Evolutionary conservation across 2,113 vertebrate species (phyloP).

Genomic region (Petrocephalus zakoni): DNA sequence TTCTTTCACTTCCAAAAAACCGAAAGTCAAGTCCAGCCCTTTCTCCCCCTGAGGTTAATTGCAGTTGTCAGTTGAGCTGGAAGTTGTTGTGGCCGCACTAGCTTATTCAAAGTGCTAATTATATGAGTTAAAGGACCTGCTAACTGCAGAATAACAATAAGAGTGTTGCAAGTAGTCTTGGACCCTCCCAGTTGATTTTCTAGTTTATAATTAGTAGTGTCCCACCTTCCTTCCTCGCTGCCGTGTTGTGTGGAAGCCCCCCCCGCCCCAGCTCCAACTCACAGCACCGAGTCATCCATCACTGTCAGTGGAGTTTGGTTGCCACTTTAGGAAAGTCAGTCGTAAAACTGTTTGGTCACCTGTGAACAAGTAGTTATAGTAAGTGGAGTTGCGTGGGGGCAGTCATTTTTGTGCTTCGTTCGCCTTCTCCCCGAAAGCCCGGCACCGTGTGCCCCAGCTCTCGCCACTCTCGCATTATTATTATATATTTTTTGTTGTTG

Average conservation of each 20-base stretch:
- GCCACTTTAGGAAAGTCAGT: neutral
- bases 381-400: neutral
- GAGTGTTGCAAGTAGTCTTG: neutral
- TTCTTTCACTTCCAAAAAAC: neutral
- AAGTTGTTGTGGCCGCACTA: constrained; percentile 16
- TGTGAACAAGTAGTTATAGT: neutral
- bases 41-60: neutral
- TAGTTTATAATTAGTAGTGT: neutral
- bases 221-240: neutral
- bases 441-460: neutral
- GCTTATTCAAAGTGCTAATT: constrained; percentile 27
- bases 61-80: neutral
- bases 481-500: neutral
- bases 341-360: neutral
- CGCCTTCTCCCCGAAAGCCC: neutral
- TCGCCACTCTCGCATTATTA: neutral
- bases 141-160: neutral
- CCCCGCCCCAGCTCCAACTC: neutral
- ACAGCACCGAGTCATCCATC: neutral
- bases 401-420: neutral
- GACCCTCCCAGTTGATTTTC: neutral
- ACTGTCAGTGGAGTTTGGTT: neutral
- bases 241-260: neutral
- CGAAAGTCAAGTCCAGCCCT: neutral
- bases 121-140: neutral